Conservation (phyloP, 2,797 vertebrate species). For the Myotis daubentonii region DNA sequence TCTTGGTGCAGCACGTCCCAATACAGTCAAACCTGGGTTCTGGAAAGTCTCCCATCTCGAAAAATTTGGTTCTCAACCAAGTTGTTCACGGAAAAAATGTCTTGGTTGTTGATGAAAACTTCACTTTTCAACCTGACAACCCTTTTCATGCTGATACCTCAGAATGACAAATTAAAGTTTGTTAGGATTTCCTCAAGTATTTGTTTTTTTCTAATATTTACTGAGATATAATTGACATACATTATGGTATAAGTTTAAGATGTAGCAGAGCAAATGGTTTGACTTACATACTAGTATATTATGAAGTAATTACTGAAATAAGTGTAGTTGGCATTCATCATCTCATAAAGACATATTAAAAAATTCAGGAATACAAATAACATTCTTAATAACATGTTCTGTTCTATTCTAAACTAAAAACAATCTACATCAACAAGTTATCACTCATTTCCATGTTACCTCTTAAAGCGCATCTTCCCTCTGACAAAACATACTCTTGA, state of each 20-base stretch:
- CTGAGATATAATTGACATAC: not conserved
- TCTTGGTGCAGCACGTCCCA: not conserved
- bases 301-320: not conserved
- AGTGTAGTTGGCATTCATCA: not conserved
- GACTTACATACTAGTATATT: not conserved
- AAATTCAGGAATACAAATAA: not conserved
- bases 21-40: too few species aligned
- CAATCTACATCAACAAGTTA: not conserved
- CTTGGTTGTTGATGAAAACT: too few species aligned
- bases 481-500: not conserved
- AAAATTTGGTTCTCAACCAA: too few species aligned
- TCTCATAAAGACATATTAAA: not conserved
- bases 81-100: too few species aligned
- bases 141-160: too few species aligned
- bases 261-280: not conserved
- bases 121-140: too few species aligned
- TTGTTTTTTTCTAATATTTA: not conserved
- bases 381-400: not conserved
- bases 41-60: too few species aligned
- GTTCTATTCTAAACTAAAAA: not conserved
- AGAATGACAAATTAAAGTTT: not conserved
- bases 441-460: not conserved
- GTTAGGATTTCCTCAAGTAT: not conserved
- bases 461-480: not conserved
- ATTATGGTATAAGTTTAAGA: not conserved